A percentile compares a stretch with the other conserved stretches of the same genome.
Conservation (phyloP, 2,888 invertebrate species). For the Eledona agricola region DNA sequence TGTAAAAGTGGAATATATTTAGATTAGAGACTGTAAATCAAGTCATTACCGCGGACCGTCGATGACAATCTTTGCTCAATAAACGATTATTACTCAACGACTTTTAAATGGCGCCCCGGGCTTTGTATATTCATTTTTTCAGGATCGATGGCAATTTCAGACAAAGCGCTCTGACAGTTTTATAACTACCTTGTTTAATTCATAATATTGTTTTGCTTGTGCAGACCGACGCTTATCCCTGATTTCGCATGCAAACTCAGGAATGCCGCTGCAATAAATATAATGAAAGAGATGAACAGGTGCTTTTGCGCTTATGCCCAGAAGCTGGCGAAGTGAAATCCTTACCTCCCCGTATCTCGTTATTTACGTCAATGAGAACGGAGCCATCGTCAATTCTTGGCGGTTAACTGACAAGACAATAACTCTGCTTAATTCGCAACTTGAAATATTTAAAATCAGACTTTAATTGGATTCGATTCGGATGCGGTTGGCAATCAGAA, state of each 20-base stretch:
- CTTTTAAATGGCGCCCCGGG: too few relatives aligned
- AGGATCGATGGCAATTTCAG: too few relatives aligned
- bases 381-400: conserved; percentile 37
- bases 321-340: conserved; percentile 32
- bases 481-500: conserved; percentile 11
- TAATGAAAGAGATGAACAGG: conserved; percentile 32
- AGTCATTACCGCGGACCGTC: too few relatives aligned
- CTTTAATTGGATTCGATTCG: conserved; percentile 18
- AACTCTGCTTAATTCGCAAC: conserved; percentile 29
- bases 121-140: too few relatives aligned
- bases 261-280: conserved; percentile 24
- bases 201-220: too few relatives aligned
- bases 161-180: too few relatives aligned
- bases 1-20: too few relatives aligned
- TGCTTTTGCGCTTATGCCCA: conserved; percentile 22
- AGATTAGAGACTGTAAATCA: too few relatives aligned
- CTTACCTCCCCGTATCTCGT: conserved; percentile 39
- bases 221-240: too few relatives aligned
- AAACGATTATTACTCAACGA: too few relatives aligned
- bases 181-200: too few relatives aligned
- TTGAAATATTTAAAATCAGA: conserved; percentile 1
- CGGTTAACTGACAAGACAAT: conserved; percentile 43
- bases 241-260: conserved; percentile 4
- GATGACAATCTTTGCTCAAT: too few relatives aligned
- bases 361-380: conserved; percentile 39